These are phyloP conservation scores for Cheracebus regulus DNA, from an alignment of 2,797 vertebrate genomes.

Conservation along the genomic window DNA sequence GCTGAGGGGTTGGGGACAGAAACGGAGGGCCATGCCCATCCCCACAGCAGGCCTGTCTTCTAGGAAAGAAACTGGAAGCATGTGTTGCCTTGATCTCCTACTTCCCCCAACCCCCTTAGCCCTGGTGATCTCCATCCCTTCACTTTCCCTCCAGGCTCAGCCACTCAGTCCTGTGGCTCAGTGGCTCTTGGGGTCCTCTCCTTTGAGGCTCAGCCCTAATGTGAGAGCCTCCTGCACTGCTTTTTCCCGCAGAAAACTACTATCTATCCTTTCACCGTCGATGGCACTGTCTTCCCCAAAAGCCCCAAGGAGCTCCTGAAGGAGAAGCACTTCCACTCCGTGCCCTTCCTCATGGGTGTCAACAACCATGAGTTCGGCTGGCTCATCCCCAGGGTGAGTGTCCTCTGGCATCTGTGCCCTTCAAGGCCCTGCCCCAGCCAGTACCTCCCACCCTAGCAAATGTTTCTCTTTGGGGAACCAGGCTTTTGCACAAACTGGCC, in stretches of 20 bases:
- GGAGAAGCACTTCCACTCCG: constrained; percentile 4
- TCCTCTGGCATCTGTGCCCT: not conserved
- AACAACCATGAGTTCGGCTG: constrained; percentile 53
- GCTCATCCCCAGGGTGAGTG: constrained; percentile 36
- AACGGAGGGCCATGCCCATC: too few relatives aligned
- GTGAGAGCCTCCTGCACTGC: not conserved
- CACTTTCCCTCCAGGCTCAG: not conserved
- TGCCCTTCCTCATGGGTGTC: constrained; percentile 62
- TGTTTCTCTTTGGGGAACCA: not conserved
- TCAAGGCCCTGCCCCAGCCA: not conserved
- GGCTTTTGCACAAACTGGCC: not conserved
- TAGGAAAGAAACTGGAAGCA: not conserved
- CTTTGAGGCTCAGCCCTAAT: not conserved
- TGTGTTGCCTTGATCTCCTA: not conserved
- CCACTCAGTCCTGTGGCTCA: not conserved
- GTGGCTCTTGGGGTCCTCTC: not conserved
- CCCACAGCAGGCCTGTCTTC: not conserved
- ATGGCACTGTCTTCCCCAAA: constrained; percentile 69
- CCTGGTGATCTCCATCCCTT: not conserved
- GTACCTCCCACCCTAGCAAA: not conserved
- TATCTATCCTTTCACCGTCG: not conserved
- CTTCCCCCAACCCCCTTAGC: not conserved
- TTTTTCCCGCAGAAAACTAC: not conserved
- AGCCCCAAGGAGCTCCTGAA: constrained; percentile 46
- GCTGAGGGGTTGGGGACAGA: not conserved